These are phyloP conservation scores for Zoanthus sociatus DNA, from an alignment of 92 coral and sea anemone species.

Conservation along the genomic window DNA sequence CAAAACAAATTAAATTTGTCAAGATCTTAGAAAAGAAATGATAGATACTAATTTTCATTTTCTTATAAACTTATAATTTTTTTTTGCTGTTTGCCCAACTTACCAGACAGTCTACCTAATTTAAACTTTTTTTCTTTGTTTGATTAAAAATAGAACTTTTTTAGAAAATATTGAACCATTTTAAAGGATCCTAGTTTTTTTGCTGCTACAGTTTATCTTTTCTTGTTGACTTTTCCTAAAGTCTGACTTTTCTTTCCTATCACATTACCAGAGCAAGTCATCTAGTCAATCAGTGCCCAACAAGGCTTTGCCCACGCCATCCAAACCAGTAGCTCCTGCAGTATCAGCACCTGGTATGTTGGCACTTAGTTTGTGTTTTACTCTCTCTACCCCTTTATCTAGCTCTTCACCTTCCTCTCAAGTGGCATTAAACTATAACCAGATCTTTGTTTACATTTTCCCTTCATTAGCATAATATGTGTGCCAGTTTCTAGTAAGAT, in stretches of 20 bases:
- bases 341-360: slow-evolving; percentile 87
- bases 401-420: not conserved
- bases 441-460: too few relatives aligned
- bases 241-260: slow-evolving; percentile 63
- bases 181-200: not conserved
- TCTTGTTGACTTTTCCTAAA: slow-evolving; percentile 25
- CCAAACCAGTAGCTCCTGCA: slow-evolving; percentile 76
- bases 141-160: not conserved
- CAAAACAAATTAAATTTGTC: too few relatives aligned
- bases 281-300: slow-evolving; percentile 74
- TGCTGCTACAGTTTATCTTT: not conserved
- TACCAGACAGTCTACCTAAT: too few relatives aligned
- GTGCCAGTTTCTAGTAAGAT: too few relatives aligned
- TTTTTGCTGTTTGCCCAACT: too few relatives aligned
- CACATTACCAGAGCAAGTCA: slow-evolving; percentile 83
- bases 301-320: slow-evolving; percentile 81
- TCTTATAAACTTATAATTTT: too few relatives aligned
- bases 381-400: not conserved
- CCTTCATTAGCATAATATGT: too few relatives aligned
- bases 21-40: too few relatives aligned
- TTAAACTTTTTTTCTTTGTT: not conserved
- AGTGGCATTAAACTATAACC: not conserved
- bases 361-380: slow-evolving; percentile 36
- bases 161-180: not conserved
- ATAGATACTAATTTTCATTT: too few relatives aligned